Conservation (phyloP, 2,113 vertebrate genomes). For the Sylvia atricapilla region DNA sequence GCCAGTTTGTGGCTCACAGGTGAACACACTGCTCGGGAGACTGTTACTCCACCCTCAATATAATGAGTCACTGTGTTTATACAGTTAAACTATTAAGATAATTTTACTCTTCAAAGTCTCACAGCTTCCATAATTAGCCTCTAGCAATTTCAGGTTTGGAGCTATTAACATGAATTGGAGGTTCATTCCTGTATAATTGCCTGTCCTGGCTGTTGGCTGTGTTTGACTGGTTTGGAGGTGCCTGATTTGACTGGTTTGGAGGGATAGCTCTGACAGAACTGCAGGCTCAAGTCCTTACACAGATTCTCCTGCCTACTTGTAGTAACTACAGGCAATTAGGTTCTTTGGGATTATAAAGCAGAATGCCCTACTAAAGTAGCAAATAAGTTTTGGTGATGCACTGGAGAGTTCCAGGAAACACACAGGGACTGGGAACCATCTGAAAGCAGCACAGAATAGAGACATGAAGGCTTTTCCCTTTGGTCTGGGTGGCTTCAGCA, state of each 20-base stretch:
- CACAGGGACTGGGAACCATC: background rate
- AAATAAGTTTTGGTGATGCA: background rate
- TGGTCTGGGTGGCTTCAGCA: background rate
- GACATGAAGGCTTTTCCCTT: fast-evolving
- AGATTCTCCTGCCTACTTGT: background rate
- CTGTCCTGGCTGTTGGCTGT: background rate
- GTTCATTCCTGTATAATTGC: background rate
- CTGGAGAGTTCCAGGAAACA: background rate
- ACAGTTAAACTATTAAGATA: background rate
- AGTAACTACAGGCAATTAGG: background rate
- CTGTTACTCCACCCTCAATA: background rate
- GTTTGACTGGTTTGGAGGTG: fast-evolving
- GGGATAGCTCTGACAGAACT: background rate
- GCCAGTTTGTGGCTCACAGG: background rate
- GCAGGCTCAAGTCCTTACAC: background rate
- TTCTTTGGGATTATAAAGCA: background rate
- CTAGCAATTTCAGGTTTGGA: background rate
- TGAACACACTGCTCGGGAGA: background rate
- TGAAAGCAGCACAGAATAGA: background rate
- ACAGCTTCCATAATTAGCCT: background rate
- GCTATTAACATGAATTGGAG: background rate
- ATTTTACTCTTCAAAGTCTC: background rate
- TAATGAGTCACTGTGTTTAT: background rate
- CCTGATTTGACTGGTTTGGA: fast-evolving
- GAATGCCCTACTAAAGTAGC: background rate